These are phyloP conservation scores for Antheraea assamensis DNA, from an alignment of 2,888 invertebrate species.

Conservation along the genomic window DNA sequence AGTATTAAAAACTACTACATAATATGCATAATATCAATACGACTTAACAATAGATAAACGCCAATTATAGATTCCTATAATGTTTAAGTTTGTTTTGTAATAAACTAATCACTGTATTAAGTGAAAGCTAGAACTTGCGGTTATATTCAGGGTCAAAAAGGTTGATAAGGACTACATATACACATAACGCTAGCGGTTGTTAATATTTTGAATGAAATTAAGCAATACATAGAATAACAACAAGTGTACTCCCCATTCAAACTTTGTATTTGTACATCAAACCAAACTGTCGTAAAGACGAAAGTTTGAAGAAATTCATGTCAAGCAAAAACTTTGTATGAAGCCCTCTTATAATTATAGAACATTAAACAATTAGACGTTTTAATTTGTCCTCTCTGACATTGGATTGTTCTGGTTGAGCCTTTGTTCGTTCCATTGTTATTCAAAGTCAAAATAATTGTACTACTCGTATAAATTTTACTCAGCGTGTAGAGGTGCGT, in stretches of 20 bases:
- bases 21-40: no score
- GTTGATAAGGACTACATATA: no score
- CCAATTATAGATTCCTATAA: no score
- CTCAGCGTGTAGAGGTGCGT: neutral
- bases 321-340: neutral
- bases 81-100: no score
- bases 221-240: neutral
- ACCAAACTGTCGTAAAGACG: neutral
- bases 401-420: neutral
- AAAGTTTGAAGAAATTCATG: neutral
- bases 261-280: neutral
- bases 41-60: no score
- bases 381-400: slow-evolving; percentile 2
- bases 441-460: slow-evolving; percentile 12
- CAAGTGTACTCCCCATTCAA: neutral
- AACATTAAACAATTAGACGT: neutral
- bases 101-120: no score
- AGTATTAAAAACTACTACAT: no score
- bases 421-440: neutral
- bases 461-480: slow-evolving; percentile 5
- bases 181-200: no score
- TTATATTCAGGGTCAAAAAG: no score
- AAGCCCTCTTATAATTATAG: slow-evolving; percentile 3
- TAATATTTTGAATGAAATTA: no score
- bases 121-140: no score